Evolutionary conservation across 1,140 invertebrate species (phyloP), one percentile per base, ranked within the genome.

Genomic region (Manduca sexta): DNA sequence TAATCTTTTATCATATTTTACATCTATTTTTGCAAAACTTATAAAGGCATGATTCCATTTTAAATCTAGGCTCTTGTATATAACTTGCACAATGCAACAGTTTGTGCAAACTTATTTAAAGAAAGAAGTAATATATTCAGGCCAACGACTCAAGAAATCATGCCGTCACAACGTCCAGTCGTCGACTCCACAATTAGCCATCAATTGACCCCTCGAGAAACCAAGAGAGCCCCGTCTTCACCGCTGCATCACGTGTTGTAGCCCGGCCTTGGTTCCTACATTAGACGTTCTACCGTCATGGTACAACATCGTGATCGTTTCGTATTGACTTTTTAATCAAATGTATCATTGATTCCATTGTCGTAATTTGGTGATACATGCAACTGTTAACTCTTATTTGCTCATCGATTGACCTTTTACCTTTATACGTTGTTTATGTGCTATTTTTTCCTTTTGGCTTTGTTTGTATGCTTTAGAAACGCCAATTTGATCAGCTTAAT

Each of bases 141-240:
- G 66, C 50, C 64, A 69, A 52, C 60, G 66, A 64, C 68, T 52
- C 46, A 45, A 18, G 31, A 12, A 15, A 37, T 37, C 35, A 46
- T 15, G 31, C 44, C 44, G 43, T 55, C 47, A 49, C 52, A 52
- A 31, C 48, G 41, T 49, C 41, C 50, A 59, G 50, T 47, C 52
- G 54, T 55, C 48, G 53, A 63, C 54, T 69, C 58, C 55, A 64
- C 65, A 76, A 79, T 76, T 76, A 74, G 65, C 61, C 60, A 48
- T 64, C 67, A 79, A 73, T 79, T 79, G 75, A 79, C 75, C 75
- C 64, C 59, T 52, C 59, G 40, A 60, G 64, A 49, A 54, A 53
- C 53, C 62, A 63, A 58, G 58, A 60, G 31, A 59, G 49, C 14
- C 46, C 33, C 45, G 35, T 42, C 41, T 45, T 7, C 39, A 50